Percentiles rank a stretch among this genome's conserved stretches.
phyloP scores from a whole-genome alignment of 2,113 vertebrate species.

The Ochotona curzoniae region DNA sequence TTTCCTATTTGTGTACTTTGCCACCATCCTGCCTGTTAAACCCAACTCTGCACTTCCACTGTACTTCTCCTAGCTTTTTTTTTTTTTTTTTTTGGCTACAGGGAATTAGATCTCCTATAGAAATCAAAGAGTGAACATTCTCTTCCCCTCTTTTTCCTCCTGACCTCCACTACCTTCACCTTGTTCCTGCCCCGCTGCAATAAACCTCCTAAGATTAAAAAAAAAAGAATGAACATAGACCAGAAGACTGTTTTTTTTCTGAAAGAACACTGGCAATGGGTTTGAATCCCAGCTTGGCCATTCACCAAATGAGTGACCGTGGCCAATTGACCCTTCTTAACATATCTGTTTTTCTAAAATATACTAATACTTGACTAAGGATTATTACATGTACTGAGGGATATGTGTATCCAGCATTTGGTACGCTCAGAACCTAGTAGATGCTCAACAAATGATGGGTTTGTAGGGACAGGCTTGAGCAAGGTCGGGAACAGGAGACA shows the following conservation, averaged over 20 bases:
- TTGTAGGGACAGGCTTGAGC: not conserved
- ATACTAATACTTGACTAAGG: constrained; percentile 15
- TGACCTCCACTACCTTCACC: too few species aligned
- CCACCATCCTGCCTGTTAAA: not conserved
- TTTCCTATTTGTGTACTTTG: not conserved
- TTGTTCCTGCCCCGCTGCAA: too few species aligned
- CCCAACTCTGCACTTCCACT: not conserved
- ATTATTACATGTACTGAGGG: not conserved
- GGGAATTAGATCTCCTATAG: not conserved
- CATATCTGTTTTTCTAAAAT: not conserved
- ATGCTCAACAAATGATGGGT: not conserved
- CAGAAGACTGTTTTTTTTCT: not conserved
- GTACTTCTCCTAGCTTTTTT: not conserved
- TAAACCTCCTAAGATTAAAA: too few species aligned
- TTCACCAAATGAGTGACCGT: not conserved
- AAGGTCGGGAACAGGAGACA: not conserved
- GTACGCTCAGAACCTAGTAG: not conserved
- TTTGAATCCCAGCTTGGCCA: not conserved
- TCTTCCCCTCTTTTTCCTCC: too few species aligned
- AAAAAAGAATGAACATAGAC: not conserved
- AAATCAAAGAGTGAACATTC: not conserved
- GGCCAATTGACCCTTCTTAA: not conserved
- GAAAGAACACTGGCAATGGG: not conserved
- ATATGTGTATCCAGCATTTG: not conserved
- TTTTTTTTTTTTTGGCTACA: not conserved